phyloP scores from a whole-genome alignment of 1,140 invertebrate species.

The Drosophila albomicans region DNA sequence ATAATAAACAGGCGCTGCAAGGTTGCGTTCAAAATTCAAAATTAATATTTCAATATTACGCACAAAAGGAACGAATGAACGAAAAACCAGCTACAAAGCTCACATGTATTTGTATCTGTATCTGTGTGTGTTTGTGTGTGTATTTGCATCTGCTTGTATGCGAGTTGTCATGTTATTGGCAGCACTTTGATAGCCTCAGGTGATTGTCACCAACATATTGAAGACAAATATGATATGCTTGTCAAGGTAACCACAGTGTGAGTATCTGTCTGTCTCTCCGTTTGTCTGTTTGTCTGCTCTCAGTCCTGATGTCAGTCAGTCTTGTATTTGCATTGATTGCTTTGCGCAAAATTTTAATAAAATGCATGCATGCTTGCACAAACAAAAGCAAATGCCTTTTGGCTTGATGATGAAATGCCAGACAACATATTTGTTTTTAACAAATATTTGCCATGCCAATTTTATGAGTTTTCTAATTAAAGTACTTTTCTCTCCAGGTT shows the following conservation, averaged over 20 bases:
- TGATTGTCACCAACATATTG: constrained; percentile 74
- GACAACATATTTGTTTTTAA: constrained; percentile 46
- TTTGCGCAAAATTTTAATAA: constrained; percentile 68
- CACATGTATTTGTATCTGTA: constrained; percentile 24
- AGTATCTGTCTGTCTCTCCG: constrained; percentile 25
- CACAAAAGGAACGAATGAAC: constrained; percentile 26
- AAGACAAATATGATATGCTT: constrained; percentile 72
- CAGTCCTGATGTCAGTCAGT: constrained; percentile 23
- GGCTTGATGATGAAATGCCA: constrained; percentile 40
- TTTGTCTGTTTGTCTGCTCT: constrained; percentile 15
- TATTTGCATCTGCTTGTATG: constrained; percentile 19
- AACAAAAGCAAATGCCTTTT: constrained; percentile 58
- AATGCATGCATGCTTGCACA: constrained; percentile 65
- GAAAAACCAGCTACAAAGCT: constrained; percentile 59
- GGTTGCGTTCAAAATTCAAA: constrained; percentile 32
- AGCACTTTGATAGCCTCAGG: constrained; percentile 70
- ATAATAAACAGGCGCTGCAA: constrained; percentile 53
- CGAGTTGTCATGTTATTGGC: constrained; percentile 69
- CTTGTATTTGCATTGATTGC: constrained; percentile 54
- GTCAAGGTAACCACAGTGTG: constrained; percentile 64
- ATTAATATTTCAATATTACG: constrained; percentile 75
- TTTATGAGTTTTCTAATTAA: constrained; percentile 58
- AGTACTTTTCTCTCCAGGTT: constrained; percentile 4
- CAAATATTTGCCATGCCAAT: constrained; percentile 62
- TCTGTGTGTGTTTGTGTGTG: constrained; percentile 24